These are phyloP conservation scores for Neodiprion virginianus DNA, from an alignment of 1,140 invertebrate genomes.

Conservation along the genomic window DNA sequence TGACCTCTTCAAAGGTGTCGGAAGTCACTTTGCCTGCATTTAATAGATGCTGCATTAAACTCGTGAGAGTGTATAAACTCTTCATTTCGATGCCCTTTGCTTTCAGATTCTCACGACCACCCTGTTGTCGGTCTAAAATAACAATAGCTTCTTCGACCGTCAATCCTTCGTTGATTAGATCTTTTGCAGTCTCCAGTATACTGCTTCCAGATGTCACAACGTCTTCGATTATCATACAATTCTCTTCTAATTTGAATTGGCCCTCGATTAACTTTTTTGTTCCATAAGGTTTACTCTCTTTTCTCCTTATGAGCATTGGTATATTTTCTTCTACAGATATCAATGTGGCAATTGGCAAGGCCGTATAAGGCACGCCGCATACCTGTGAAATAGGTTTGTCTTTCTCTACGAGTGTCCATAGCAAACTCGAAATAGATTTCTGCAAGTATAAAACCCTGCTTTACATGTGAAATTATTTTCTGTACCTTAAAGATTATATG, in stretches of 20 bases:
- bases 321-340: slow-evolving; percentile 75
- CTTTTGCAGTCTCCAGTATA: slow-evolving; percentile 87
- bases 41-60: slow-evolving; percentile 72
- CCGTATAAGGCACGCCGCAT: slow-evolving; percentile 97
- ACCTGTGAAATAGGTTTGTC: slow-evolving; percentile 70
- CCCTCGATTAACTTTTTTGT: slow-evolving; percentile 98
- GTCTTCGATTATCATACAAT: slow-evolving; percentile 94
- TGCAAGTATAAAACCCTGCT: background rate
- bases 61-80: slow-evolving; percentile 72
- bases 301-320: slow-evolving; percentile 89
- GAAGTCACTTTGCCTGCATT: slow-evolving; percentile 69
- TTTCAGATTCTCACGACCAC: slow-evolving; percentile 78
- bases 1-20: slow-evolving; percentile 66
- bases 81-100: slow-evolving; percentile 76
- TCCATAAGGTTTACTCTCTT: slow-evolving; percentile 93
- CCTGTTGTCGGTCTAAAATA: slow-evolving; percentile 93
- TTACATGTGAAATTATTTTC: too few relatives aligned
- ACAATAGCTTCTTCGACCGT: slow-evolving; percentile 82
- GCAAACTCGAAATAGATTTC: slow-evolving; percentile 65
- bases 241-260: slow-evolving; percentile 76
- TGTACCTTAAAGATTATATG: too few relatives aligned
- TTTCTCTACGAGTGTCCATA: slow-evolving; percentile 68
- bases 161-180: slow-evolving; percentile 75
- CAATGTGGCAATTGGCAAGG: slow-evolving; percentile 91
- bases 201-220: slow-evolving; percentile 95